Conservation (phyloP, 2,797 vertebrate genomes). For the Esox masquinongy region DNA sequence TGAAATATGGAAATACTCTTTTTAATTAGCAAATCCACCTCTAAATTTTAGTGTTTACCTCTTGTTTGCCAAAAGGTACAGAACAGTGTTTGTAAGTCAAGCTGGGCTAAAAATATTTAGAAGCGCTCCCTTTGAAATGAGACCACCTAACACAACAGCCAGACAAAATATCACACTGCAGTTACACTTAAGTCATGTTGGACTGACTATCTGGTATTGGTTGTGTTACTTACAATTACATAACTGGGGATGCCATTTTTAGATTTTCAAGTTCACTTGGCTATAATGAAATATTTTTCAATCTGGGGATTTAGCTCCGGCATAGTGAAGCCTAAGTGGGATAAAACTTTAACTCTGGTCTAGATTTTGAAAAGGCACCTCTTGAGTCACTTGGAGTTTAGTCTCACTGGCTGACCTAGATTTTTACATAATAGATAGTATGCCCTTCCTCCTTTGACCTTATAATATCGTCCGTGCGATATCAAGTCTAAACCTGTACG, state of each 20-base stretch:
- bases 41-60: slow-evolving; percentile 21
- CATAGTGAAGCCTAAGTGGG: not conserved
- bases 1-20: slow-evolving; percentile 19
- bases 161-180: not conserved
- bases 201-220: not conserved
- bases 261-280: not conserved
- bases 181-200: not conserved
- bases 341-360: not conserved
- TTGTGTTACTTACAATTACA: not conserved
- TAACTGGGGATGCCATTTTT: not conserved
- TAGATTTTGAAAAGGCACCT: not conserved
- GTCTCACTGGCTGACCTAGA: slow-evolving; percentile 7
- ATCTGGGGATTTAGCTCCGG: not conserved
- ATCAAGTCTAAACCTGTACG: not conserved
- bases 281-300: not conserved
- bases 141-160: not conserved
- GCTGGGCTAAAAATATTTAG: slow-evolving; percentile 26
- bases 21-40: slow-evolving; percentile 14
- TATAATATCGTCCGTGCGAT: not conserved
- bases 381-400: not conserved
- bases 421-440: not conserved
- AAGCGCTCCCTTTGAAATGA: not conserved
- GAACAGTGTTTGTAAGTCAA: not conserved
- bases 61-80: slow-evolving; percentile 7
- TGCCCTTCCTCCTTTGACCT: slow-evolving; percentile 8